These are phyloP conservation scores for Spodoptera exigua DNA, from an alignment of 2,888 invertebrate species.

Conservation along the genomic window DNA sequence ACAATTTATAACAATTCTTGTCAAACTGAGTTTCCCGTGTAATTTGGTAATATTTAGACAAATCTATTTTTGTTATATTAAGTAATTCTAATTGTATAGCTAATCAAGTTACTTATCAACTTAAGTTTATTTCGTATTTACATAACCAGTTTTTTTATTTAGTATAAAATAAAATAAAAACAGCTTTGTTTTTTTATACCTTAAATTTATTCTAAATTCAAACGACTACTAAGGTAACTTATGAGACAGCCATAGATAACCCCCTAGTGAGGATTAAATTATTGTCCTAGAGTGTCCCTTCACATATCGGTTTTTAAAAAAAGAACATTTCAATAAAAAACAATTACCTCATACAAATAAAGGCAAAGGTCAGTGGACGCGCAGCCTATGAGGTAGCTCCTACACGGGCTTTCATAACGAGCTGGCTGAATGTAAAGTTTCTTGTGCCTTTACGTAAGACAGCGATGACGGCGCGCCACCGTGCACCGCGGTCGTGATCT, in stretches of 20 bases:
- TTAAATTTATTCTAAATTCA: no score
- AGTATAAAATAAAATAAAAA: no score
- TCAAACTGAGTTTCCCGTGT: not conserved
- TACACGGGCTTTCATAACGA: constrained; percentile 46
- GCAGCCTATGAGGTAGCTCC: constrained; percentile 33
- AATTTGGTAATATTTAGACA: constrained; percentile 1
- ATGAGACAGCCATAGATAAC: no score
- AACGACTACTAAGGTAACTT: no score
- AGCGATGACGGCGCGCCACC: constrained; percentile 53
- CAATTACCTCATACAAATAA: constrained; percentile 14
- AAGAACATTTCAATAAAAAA: not conserved
- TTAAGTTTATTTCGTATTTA: no score
- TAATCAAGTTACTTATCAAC: no score
- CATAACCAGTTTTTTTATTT: no score
- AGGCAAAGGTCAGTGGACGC: constrained; percentile 32
- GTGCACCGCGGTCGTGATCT: constrained; percentile 70
- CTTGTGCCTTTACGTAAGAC: constrained; percentile 61
- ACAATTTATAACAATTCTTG: constrained; percentile 16
- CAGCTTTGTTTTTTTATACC: no score
- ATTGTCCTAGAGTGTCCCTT: no score
- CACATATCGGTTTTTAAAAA: no score
- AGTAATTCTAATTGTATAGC: no score
- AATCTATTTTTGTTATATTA: not conserved
- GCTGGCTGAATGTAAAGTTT: constrained; percentile 48
- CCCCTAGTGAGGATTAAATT: no score